These are phyloP conservation scores for Triplophysa yarkandensis DNA, from an alignment of 2,797 vertebrate genomes.

Conservation along the genomic window DNA sequence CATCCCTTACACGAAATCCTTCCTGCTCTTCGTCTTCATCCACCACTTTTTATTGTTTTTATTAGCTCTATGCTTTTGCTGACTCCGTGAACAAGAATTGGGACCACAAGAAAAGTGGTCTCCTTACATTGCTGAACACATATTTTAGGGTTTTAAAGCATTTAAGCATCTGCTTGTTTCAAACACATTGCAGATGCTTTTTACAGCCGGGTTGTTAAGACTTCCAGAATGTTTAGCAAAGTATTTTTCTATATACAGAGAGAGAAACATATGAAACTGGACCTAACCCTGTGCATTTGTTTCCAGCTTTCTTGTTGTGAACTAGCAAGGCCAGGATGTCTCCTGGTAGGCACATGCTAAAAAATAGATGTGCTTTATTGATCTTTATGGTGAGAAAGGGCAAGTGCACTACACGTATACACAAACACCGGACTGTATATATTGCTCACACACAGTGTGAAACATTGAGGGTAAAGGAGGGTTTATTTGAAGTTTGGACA, in stretches of 20 bases:
- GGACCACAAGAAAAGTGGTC: not conserved
- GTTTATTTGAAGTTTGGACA: not conserved
- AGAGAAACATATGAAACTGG: not conserved
- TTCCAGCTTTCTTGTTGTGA: not conserved
- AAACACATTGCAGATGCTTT: constrained; percentile 14
- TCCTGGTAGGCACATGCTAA: not conserved
- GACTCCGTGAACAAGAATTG: not conserved
- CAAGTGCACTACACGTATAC: not conserved
- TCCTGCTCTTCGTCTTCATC: not conserved
- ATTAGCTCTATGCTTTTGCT: not conserved
- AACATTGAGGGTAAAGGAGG: not conserved
- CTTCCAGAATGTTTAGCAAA: not conserved
- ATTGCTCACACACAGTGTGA: not conserved
- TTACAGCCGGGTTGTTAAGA: not conserved
- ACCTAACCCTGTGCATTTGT: not conserved
- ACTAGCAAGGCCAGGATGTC: not conserved
- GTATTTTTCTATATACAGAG: not conserved
- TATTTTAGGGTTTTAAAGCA: constrained; percentile 2
- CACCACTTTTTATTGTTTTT: not conserved
- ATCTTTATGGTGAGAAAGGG: not conserved
- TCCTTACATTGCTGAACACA: not conserved
- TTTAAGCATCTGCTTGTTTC: not conserved
- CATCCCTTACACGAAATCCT: not conserved
- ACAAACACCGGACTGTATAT: constrained; percentile 11
- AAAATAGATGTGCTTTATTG: not conserved